Base-by-base conservation (phyloP, 2,113 vertebrate genomes). In the Tragelaphus buxtoni region DNA sequence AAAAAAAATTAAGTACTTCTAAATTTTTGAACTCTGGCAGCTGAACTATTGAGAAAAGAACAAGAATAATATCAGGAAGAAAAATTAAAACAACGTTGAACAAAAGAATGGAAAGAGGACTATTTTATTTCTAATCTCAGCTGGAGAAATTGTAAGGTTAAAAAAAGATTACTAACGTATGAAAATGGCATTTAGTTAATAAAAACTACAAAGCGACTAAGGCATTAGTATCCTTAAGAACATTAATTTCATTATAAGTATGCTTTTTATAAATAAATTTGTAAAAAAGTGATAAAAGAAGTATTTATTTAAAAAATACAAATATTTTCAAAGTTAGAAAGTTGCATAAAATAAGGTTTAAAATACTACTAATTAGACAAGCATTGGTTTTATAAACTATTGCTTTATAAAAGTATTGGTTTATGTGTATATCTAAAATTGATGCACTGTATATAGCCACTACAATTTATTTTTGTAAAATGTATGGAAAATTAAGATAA, bases 181-280 rank as follows among this genome's bases (percentile, higher is more conserved):
- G 32, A 95, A 86, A 96, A 86, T 89, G 60, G 8, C 4, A 65
- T 69, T 53, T 90, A 88, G 83, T 88, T 94, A 81, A 84, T 69
- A 91, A 85, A 80, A 91, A 35, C 56, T 77, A 39, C 76, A 58
- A 93, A 88, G 7, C 81, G 5, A 84, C 9, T 80, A 69, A 92
- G 26, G 69, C 49, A 72, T 83, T 95, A 80, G 72, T 63, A 24
- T 96, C 32, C 16, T 69, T 77, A 45, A 32, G 5, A 83, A 63
- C 20, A 87, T 77, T 88, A 55, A 72, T 89, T 91, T 95, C 61
- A 77, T 60, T 61, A 90, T 91, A 28, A 61, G 13, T 88, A 26
- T 49, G 17, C 56, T 69, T 89, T 86, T 94, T 77, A 80, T 63
- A 86, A 77, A 13, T 58, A 80, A 13, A 84, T 39, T 88, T 91